phyloP scores from a whole-genome alignment of 2,888 invertebrate genomes.

The Diaphora mendica region DNA sequence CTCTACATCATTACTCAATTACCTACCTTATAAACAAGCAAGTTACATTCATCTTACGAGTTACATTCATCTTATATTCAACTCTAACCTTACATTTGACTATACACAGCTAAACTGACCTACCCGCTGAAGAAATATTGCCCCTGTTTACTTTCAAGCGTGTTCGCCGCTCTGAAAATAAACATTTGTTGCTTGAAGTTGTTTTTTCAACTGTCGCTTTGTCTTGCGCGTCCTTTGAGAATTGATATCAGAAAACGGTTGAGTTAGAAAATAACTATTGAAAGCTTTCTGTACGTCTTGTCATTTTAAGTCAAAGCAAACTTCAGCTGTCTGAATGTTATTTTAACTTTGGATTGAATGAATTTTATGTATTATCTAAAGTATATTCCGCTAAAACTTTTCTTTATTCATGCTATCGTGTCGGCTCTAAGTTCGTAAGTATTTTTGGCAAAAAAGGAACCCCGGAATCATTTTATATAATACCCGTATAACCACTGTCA shows the following conservation, averaged over 20 bases:
- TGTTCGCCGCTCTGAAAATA: background rate
- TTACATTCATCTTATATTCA: too few relatives aligned
- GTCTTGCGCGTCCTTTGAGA: constrained; percentile 1
- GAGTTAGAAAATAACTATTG: constrained; percentile 4
- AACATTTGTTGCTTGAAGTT: constrained; percentile 25
- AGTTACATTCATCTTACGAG: too few relatives aligned
- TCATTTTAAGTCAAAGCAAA: background rate
- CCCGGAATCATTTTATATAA: background rate
- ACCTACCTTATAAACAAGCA: background rate
- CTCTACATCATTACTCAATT: too few relatives aligned
- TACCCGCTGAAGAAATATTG: constrained; percentile 45
- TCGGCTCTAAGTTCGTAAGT: background rate
- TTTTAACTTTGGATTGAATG: background rate
- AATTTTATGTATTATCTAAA: background rate
- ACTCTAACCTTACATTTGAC: background rate
- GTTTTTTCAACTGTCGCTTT: constrained; percentile 21
- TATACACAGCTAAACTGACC: constrained; percentile 21
- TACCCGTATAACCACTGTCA: background rate
- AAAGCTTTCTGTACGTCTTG: constrained; percentile 5
- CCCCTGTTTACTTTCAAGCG: constrained; percentile 44
- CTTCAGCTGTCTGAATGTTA: background rate
- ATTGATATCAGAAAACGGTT: constrained; percentile 9
- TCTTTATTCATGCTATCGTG: background rate
- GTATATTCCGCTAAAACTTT: background rate
- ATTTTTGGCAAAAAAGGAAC: background rate